phyloP scores from a whole-genome alignment of 1,140 invertebrate genomes.

The Zaprionus vittiger region DNA sequence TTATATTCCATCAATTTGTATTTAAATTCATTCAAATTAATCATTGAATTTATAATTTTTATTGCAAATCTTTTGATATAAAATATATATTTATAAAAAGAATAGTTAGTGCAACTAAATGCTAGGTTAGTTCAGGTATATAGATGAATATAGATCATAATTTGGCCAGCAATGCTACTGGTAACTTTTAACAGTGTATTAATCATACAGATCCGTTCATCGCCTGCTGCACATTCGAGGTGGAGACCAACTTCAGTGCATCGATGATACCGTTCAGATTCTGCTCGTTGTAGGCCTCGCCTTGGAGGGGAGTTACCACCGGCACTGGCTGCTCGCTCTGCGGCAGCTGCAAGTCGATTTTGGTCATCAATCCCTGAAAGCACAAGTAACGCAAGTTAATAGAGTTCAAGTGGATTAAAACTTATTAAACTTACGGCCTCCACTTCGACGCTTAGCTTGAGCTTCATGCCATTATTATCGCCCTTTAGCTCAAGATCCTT shows the following conservation, averaged over 20 bases:
- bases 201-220: slow-evolving; percentile 76
- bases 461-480: slow-evolving; percentile 66
- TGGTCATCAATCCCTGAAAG: slow-evolving; percentile 73
- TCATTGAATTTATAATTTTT: slow-evolving; percentile 26
- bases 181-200: slow-evolving; percentile 45
- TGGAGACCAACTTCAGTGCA: slow-evolving; percentile 76
- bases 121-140: slow-evolving; percentile 40
- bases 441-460: slow-evolving; percentile 75
- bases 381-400: neutral
- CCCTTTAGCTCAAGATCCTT: slow-evolving; percentile 79
- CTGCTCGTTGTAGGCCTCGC: slow-evolving; percentile 74
- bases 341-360: slow-evolving; percentile 69
- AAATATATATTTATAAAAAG: slow-evolving; percentile 31
- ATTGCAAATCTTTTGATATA: slow-evolving; percentile 44
- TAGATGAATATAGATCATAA: slow-evolving; percentile 28
- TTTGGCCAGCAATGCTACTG: neutral
- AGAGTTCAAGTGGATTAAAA: neutral
- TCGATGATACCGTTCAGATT: slow-evolving; percentile 76
- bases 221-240: slow-evolving; percentile 80
- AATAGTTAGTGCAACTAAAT: slow-evolving; percentile 22
- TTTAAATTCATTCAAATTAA: slow-evolving; percentile 13
- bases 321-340: slow-evolving; percentile 72
- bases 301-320: slow-evolving; percentile 75
- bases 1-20: neutral
- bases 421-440: slow-evolving; percentile 60